phyloP scores from a whole-genome alignment of 2,113 vertebrate genomes.

The Rhodinocichla rosea region DNA sequence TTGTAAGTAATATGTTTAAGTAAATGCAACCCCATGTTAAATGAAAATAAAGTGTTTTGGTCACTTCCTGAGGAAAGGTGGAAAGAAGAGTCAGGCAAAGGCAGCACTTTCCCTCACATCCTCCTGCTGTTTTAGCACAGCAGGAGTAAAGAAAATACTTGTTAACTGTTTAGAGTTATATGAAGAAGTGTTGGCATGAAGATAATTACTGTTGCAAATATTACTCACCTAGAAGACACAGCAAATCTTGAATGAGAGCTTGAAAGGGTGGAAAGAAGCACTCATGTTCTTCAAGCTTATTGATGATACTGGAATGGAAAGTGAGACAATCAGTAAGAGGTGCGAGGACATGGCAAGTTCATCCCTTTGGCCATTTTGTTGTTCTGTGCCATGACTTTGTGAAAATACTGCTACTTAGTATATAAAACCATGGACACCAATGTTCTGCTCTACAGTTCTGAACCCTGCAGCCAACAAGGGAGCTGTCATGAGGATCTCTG shows the following conservation, averaged over 20 bases:
- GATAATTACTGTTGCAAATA: neutral
- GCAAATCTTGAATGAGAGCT: slow-evolving; percentile 77
- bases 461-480: neutral
- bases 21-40: neutral
- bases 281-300: slow-evolving; percentile 84
- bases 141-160: neutral
- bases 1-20: neutral
- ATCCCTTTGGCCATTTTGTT: neutral
- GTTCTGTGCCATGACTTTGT: neutral
- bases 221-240: slow-evolving; percentile 80
- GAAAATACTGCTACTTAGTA: neutral
- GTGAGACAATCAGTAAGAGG: neutral
- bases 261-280: slow-evolving; percentile 89
- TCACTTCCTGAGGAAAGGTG: neutral
- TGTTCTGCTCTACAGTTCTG: neutral
- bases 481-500: neutral
- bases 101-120: neutral
- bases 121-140: neutral
- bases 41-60: neutral
- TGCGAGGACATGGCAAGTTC: neutral
- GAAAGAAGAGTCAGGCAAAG: neutral
- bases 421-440: neutral
- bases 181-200: neutral
- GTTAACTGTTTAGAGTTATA: neutral
- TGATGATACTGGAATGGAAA: slow-evolving; percentile 78